Base-by-base conservation (phyloP, 1,140 invertebrate species). In the Amyelois transitella region DNA sequence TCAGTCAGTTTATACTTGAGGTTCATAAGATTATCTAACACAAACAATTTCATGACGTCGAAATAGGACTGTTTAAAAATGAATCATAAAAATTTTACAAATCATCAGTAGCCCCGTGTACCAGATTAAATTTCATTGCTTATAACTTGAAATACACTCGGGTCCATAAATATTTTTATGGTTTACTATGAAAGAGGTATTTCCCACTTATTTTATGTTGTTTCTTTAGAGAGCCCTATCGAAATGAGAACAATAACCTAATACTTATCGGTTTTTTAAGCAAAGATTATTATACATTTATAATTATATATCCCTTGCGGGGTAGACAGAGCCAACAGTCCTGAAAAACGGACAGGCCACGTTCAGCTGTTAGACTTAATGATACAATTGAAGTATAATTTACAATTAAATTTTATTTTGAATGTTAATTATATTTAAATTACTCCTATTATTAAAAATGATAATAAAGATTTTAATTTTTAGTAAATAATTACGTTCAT, bases 211-310 rank as follows among this genome's bases (percentile, higher is more conserved):
- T 38, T 38, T 38, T 38, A 38, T 38, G 32, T 14, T 38, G 12
- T 48, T 48, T 21, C 10, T n/a, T 21, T 48, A 21, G 45, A 48
- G 21, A 21, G 5, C 18, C 19, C 19, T 48, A 14, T 19, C 45
- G 20, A 48, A 48, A 18, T 48, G 45, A 14, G 43, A 45, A 45
- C 43, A 45, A 45, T 45, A 48, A 48, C 45, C 20, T 20, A 18
- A 2, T 20, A 2, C 18, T 2, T 19, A 21, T 21, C 43, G 7
- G 20, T 48, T 20, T 48, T 48, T 48, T 18, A 14, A 8, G 32
- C n/a, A n/a, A n/a, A n/a, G n/a, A n/a, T n/a, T 4, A 38, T 4
- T 38, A 38, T 38, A 38, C 32, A 38, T 2, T 14, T 38, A n/a
- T n/a, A n/a, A n/a, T n/a, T n/a, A n/a, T n/a, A n/a, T n/a, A n/a